Percentiles rank a stretch among this genome's conserved stretches.
Conservation (phyloP, 2,113 vertebrate species). For the Lethenteron camtschaticum region DNA sequence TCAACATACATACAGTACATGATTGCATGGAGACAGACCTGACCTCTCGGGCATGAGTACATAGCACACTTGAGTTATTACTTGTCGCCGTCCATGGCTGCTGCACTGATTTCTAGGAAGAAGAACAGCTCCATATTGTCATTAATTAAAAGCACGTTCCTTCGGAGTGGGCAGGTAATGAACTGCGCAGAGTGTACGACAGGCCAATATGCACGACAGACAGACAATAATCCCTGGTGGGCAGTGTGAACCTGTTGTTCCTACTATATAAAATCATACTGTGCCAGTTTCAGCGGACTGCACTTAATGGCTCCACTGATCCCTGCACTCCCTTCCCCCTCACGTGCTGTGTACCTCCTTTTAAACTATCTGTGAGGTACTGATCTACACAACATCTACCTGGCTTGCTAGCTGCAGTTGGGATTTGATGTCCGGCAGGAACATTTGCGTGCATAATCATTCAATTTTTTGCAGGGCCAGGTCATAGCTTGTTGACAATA, state of each 20-base stretch:
- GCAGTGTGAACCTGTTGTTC: too few species aligned
- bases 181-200: too few species aligned
- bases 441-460: neutral
- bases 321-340: neutral
- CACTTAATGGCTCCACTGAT: neutral
- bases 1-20: neutral
- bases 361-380: neutral
- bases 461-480: too few species aligned
- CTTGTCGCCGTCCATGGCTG: neutral
- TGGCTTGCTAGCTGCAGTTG: neutral
- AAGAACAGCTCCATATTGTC: neutral
- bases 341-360: neutral
- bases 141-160: neutral
- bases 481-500: slow-evolving; percentile 2
- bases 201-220: too few species aligned
- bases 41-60: neutral
- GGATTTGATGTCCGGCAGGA: neutral
- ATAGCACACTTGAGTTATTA: neutral
- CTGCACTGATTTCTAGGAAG: neutral
- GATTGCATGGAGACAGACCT: slow-evolving; percentile 1
- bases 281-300: neutral
- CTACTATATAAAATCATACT: neutral
- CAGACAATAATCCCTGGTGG: too few species aligned
- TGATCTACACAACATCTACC: neutral
- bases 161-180: too few species aligned